A percentile compares a stretch with the other conserved stretches of the same genome.
Evolutionary conservation across 2,113 vertebrate genomes (phyloP).

Genomic region (Petroica traversi): DNA sequence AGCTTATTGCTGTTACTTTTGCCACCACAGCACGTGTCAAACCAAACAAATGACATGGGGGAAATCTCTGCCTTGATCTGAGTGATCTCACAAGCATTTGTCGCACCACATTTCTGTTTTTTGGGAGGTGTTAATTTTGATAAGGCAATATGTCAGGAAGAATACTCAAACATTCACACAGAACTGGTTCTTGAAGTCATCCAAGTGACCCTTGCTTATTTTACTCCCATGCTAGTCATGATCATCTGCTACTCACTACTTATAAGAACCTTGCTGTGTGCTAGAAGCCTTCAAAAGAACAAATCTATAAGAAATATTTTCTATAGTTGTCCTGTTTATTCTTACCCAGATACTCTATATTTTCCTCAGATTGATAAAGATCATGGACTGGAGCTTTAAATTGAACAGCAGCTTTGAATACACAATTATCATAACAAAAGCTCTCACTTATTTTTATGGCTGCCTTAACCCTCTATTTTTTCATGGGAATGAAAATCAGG

Average conservation of each 20-base stretch:
- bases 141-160: not conserved
- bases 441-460: constrained; percentile 64
- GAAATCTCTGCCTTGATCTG: constrained; percentile 41
- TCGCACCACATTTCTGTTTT: constrained; percentile 65
- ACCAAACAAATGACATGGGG: not conserved
- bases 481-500: constrained; percentile 67
- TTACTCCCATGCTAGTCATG: constrained; percentile 60
- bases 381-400: not conserved
- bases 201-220: constrained; percentile 66
- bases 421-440: constrained; percentile 34
- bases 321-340: constrained; percentile 59
- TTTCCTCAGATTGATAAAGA: constrained; percentile 33
- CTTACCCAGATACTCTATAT: constrained; percentile 66
- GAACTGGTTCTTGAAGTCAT: not conserved
- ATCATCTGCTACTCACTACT: constrained; percentile 65
- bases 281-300: constrained; percentile 58
- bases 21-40: constrained; percentile 52
- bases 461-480: constrained; percentile 75
- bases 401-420: not conserved
- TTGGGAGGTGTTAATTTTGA: not conserved
- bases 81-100: constrained; percentile 38
- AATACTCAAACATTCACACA: not conserved
- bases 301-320: constrained; percentile 66
- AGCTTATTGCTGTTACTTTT: constrained; percentile 57
- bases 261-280: constrained; percentile 45